Percentiles rank a stretch among this genome's conserved stretches.
These are phyloP conservation scores for Holothuria glaberrima DNA, from an alignment of 35 echinoderm and acorn worm species.

Conservation along the genomic window DNA sequence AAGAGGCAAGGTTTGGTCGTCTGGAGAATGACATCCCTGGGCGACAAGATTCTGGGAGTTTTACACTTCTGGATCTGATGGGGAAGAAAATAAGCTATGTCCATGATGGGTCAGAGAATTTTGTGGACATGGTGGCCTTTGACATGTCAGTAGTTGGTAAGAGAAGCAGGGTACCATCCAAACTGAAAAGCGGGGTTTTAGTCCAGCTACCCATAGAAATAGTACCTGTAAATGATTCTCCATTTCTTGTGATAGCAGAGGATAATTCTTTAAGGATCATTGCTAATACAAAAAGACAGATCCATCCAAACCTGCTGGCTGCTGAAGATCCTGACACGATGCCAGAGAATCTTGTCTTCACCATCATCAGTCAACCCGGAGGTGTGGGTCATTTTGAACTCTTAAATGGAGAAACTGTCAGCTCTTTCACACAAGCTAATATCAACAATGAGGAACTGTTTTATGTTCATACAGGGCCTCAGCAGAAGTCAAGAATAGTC, in stretches of 20 bases:
- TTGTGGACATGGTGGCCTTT: slow-evolving; percentile 74
- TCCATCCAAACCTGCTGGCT: slow-evolving; percentile 56
- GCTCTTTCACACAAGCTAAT: slow-evolving; percentile 86
- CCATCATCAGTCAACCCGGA: slow-evolving; percentile 63
- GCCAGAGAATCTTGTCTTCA: slow-evolving; percentile 63
- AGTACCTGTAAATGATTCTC: slow-evolving; percentile 89
- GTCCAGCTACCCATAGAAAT: slow-evolving; percentile 71
- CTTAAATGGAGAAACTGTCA: slow-evolving; percentile 39
- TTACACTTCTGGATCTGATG: slow-evolving; percentile 86
- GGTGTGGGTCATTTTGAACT: slow-evolving; percentile 85
- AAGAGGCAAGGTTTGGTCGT: slow-evolving; percentile 65
- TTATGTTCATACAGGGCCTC: slow-evolving; percentile 85
- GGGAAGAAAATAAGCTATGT: slow-evolving; percentile 85
- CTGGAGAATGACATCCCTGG: slow-evolving; percentile 74
- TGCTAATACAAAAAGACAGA: slow-evolving; percentile 41
- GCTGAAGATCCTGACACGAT: slow-evolving; percentile 83
- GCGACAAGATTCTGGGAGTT: slow-evolving; percentile 59
- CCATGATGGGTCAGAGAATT: slow-evolving; percentile 97
- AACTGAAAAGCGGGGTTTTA: slow-evolving; percentile 46
- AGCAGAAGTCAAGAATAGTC: slow-evolving; percentile 79
- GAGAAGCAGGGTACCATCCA: slow-evolving; percentile 60
- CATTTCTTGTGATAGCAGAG: slow-evolving; percentile 70
- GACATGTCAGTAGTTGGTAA: slow-evolving; percentile 80
- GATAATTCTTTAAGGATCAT: slow-evolving; percentile 84
- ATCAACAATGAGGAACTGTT: slow-evolving; percentile 69